Evolutionary conservation across 2,797 vertebrate species (phyloP), one percentile per base, ranked within the genome.

Genomic region (Lateolabrax maculatus): DNA sequence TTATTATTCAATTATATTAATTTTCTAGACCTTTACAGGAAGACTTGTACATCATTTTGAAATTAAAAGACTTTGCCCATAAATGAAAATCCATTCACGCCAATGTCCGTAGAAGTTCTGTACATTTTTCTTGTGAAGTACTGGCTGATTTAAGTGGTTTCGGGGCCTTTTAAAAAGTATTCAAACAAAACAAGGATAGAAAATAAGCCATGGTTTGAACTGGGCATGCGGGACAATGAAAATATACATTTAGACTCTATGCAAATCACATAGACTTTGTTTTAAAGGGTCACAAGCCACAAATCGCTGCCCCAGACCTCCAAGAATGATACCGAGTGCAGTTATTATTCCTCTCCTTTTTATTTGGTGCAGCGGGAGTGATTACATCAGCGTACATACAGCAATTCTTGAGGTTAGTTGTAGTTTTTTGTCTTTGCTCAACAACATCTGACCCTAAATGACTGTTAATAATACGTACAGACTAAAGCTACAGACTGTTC

Each of bases 351-450:
- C 53, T 82, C 39, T 81, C 29, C 9, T 66, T 75, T 92, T 92
- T 91, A 93, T 93, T 90, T 34, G 71, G 75, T 89, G 87, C 79
- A 81, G 81, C 51, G 18, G 62, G 69, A 82, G 62, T 56, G 89
- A 78, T 85, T 89, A 87, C 67, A 90, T 89, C 84, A 81, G 74
- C 68, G 51, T 71, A 87, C 18, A 85, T 49, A 72, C 69, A 81
- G 80, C 39, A 41, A 71, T 44, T 66, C 10, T 65, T 77, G 18
- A 69, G 8, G 52, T 36, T 71, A 52, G 53, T 10, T 80, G 68
- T 71, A 61, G 12, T 71, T 83, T 73, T 72, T 65, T 60, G 12
- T 52, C 31, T 74, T 71, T 64, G 29, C 7, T 44, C n/a, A 19
- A 18, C 48, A 63, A 48, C 12, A 3, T 46, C 43, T 52, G 41